A percentile compares a stretch with the other conserved stretches of the same genome.
Evolutionary conservation across 2,113 vertebrate species (phyloP).

Genomic region (Phoenicopterus ruber): DNA sequence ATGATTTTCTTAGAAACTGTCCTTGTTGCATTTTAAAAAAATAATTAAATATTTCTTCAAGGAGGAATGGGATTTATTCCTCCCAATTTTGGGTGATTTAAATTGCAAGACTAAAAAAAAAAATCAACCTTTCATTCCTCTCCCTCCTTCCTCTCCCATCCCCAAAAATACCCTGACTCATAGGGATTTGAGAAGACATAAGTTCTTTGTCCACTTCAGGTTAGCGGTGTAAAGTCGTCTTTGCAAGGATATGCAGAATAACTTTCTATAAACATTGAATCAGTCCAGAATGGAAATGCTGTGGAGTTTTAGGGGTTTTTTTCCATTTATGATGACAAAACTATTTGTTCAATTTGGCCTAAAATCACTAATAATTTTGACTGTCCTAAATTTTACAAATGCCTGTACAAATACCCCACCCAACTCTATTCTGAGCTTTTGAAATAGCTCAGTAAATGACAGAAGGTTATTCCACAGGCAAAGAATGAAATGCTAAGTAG

Average conservation of each 20-base stretch:
- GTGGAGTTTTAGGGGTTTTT: not conserved
- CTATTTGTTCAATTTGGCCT: not conserved
- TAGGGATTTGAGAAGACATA: fast-evolving
- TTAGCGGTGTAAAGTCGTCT: not conserved
- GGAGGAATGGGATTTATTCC: not conserved
- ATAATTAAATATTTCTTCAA: not conserved
- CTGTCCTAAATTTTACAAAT: not conserved
- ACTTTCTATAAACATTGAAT: not conserved
- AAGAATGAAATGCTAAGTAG: not conserved
- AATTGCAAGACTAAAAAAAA: not conserved
- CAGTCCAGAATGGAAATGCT: not conserved
- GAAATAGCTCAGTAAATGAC: not conserved
- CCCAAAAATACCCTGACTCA: not conserved
- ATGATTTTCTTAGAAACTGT: not conserved
- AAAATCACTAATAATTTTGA: not conserved
- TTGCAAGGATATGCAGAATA: not conserved
- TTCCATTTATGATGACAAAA: not conserved
- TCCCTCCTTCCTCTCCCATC: not conserved
- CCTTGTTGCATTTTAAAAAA: not conserved
- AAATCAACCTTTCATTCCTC: not conserved
- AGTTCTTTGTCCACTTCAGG: not conserved
- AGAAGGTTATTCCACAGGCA: not conserved
- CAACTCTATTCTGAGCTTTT: not conserved
- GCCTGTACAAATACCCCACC: not conserved
- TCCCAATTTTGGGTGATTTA: not conserved